Base-by-base conservation (phyloP, 2,888 invertebrate genomes). In the Yponomeuta cagnagella region DNA sequence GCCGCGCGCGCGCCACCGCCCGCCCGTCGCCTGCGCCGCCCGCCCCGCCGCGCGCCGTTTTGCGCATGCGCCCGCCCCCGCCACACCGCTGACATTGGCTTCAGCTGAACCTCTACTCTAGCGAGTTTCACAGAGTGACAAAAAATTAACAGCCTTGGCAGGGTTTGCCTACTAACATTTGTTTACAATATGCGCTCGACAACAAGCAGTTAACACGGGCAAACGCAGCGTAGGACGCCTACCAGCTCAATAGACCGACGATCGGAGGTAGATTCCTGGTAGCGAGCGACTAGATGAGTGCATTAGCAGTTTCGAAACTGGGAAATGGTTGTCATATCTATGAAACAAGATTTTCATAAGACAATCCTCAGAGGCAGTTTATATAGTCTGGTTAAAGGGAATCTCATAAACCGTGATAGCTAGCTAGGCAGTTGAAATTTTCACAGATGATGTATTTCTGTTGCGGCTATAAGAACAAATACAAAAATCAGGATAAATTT, bases 1-100 rank as follows among this genome's bases (percentile, higher is more conserved):
- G 90, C 84, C 77, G 52, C 78, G 79, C 78, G 80, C 83, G 82
- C 74, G 75, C 79, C 79, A 79, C 80, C 76, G 78, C 77, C 77
- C 82, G 78, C 82, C 83, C 69, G 72, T 73, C 76, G 81, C 83
- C 78, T 76, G 79, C 82, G 80, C 80, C 76, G 77, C 79, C 76
- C 80, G 77, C 78, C 77, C 73, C 64, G 64, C 73, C 43, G 43
- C 74, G 69, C 75, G 75, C 72, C 71, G 73, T 73, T 74, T 73
- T 64, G 64, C 73, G 70, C 74, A 48, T 52, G 70, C 75, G 74
- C 76, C 74, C 77, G 77, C 75, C 79, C 77, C 77, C 73, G 76
- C 75, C 75, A 78, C 78, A 80, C 76, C 82, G 23, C 63, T 69
- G 72, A 33, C 72, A 68, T 70, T 63, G 43, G 70, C 72, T 52